Evolutionary conservation across 2,113 vertebrate species (phyloP).

Genomic region (Tenrec ecaudatus): DNA sequence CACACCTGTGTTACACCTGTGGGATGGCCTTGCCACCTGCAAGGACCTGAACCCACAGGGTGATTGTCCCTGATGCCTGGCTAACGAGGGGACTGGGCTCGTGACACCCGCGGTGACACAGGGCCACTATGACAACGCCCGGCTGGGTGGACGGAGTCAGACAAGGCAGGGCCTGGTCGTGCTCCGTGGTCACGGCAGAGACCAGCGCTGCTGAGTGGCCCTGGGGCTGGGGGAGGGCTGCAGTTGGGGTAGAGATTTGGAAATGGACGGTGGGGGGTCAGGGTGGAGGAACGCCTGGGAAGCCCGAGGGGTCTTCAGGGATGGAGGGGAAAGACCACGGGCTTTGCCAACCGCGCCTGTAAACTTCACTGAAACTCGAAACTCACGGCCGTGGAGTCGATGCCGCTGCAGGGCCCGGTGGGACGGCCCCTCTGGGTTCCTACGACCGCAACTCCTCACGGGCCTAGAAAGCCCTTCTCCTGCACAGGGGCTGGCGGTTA

Average conservation of each 20-base stretch:
- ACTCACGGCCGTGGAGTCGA: too few species aligned
- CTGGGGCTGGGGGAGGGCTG: not conserved
- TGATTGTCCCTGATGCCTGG: not conserved
- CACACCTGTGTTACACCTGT: too few species aligned
- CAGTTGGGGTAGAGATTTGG: not conserved
- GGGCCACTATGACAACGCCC: not conserved
- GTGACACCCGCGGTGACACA: not conserved
- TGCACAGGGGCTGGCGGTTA: too few species aligned
- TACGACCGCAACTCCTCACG: too few species aligned
- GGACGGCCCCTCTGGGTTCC: too few species aligned
- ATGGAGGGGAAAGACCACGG: too few species aligned
- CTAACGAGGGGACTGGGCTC: not conserved
- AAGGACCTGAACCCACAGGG: not conserved
- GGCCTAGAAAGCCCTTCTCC: too few species aligned
- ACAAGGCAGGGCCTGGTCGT: not conserved
- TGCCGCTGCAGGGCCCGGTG: too few species aligned
- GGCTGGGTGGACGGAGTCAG: not conserved
- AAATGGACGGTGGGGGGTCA: not conserved
- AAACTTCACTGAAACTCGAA: too few species aligned
- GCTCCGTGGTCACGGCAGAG: not conserved
- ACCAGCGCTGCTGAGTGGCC: not conserved
- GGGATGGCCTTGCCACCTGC: accelerated
- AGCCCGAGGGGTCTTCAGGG: too few species aligned
- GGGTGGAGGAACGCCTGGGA: not conserved
- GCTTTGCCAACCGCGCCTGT: too few species aligned